Base-by-base conservation (phyloP, 2,888 invertebrate species). In the Labia minor region DNA sequence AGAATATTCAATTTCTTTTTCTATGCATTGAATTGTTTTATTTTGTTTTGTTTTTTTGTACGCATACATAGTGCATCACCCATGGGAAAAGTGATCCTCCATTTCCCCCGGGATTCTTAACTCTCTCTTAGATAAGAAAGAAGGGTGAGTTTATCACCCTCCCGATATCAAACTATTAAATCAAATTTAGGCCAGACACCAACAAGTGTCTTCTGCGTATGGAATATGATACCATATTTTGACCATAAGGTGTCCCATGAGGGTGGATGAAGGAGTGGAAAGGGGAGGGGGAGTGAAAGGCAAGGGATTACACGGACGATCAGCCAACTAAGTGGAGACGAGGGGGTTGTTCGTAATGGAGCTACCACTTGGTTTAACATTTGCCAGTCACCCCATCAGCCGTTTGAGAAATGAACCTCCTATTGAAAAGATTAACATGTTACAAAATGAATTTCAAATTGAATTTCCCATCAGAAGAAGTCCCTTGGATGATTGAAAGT, bases 361-460 rank as follows among this genome's bases (percentile, higher is more conserved):
- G 3, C 4, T 14, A 14, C 49, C 49, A 49, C 49, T 49, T 49
- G 49, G 49, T 14, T 49, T 49, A 11, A 49, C 49, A 49, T 49
- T 49, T 49, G 49, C 49, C 49, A 49, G 14, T 14, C 49, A 49
- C 8, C 49, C 49, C 8, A n/a, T n/a, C n/a, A n/a, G n/a, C n/a
- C n/a, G n/a, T n/a, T 49, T 49, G 49, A 49, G 49, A 49, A 49
- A 49, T 49, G 49, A 49, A 49, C 49, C 16, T 49, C 49, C 49
- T 16, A n/a, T 49, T 49, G n/a, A 49, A 49, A 49, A 49, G 49
- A 49, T 49, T 49, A 49, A 49, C 49, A 49, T 49, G 49, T 49
- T 49, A 49, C 49, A 49, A 16, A 49, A 49, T 49, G 49, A 49
- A 49, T 49, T 49, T 49, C 49, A 49, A 49, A 49, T 49, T 49